These are phyloP conservation scores for Notothenia rossii DNA, from an alignment of 2,113 vertebrate species.

Conservation along the genomic window DNA sequence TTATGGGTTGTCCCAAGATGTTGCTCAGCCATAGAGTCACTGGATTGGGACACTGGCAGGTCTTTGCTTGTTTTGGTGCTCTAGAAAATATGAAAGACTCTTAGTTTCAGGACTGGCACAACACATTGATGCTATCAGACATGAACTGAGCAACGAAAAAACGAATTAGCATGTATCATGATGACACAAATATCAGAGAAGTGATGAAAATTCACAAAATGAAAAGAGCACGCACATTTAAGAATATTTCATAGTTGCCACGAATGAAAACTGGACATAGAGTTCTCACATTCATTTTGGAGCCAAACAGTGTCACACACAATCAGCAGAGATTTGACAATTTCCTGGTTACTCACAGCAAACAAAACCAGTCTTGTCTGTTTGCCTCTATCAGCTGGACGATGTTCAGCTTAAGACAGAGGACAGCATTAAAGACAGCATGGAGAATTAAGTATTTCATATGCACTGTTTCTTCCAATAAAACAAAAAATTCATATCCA, in stretches of 20 bases:
- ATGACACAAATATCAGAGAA: conserved; percentile 14
- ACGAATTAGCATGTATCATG: neutral
- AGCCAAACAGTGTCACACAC: conserved; percentile 8
- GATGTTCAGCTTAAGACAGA: conserved; percentile 68
- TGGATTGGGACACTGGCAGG: neutral
- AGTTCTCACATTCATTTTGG: neutral
- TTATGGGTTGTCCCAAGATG: conserved; percentile 16
- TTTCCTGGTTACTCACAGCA: conserved; percentile 76
- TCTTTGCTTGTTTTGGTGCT: conserved; percentile 8
- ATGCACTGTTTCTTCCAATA: no score
- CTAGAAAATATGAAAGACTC: conserved; percentile 41
- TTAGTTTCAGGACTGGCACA: neutral
- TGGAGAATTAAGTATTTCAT: no score
- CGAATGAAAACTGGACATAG: neutral
- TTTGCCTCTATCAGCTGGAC: conserved; percentile 42
- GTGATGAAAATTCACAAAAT: conserved; percentile 5
- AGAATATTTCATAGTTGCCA: neutral
- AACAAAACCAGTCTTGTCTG: conserved; percentile 61
- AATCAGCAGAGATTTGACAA: conserved; percentile 19
- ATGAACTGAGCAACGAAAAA: neutral
- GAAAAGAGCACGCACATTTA: neutral
- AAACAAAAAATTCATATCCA: no score
- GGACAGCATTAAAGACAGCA: conserved; percentile 30
- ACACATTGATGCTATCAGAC: conserved; percentile 1
- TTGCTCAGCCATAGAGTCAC: conserved; percentile 8